These are phyloP conservation scores for Neolamprologus multifasciatus DNA, from an alignment of 2,797 vertebrate genomes.

Conservation along the genomic window DNA sequence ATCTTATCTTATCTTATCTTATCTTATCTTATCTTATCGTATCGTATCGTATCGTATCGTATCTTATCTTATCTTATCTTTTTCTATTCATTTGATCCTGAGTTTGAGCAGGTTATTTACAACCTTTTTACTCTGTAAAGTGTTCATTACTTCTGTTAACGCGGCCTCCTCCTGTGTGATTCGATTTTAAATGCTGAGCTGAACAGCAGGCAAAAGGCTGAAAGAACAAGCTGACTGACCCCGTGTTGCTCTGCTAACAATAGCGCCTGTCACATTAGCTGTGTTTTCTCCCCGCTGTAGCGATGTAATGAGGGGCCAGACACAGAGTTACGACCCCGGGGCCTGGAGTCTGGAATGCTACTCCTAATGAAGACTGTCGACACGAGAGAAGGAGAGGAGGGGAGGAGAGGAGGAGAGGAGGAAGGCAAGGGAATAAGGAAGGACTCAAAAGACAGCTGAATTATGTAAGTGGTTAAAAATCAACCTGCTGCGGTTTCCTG, in stretches of 20 bases:
- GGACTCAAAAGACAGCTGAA: background rate
- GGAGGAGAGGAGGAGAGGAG: background rate
- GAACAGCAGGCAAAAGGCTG: background rate
- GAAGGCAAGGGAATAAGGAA: background rate
- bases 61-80: background rate
- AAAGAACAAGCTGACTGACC: background rate
- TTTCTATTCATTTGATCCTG: rapidly evolving
- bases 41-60: no score
- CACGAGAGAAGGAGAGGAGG: background rate
- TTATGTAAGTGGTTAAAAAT: background rate
- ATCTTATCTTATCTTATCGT: no score
- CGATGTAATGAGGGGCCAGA: slow-evolving; percentile 14
- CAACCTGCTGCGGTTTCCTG: background rate
- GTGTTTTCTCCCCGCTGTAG: background rate
- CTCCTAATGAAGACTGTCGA: slow-evolving; percentile 39
- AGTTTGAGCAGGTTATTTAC: background rate
- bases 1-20: no score
- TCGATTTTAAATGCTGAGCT: background rate
- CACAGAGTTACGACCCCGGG: background rate
- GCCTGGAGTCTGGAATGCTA: slow-evolving; percentile 24
- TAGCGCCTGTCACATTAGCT: slow-evolving; percentile 22
- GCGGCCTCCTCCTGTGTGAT: background rate
- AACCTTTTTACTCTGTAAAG: background rate
- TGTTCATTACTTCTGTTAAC: background rate
- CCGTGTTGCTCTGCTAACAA: background rate